These are phyloP conservation scores for Tupiocoris notatus DNA, from an alignment of 2,888 invertebrate genomes.

Conservation along the genomic window DNA sequence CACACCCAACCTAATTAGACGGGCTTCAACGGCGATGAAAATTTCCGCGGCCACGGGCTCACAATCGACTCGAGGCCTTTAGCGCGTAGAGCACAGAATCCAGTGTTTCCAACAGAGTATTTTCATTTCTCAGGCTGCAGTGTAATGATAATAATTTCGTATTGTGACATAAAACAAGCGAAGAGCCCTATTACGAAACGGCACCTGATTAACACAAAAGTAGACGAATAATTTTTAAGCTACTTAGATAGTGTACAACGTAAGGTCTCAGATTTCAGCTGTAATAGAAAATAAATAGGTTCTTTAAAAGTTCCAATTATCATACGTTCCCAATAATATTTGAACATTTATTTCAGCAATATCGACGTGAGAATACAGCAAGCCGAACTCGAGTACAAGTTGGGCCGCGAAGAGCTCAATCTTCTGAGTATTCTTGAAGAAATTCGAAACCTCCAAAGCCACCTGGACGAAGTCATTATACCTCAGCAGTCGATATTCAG, in stretches of 20 bases:
- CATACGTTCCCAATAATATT: too few species aligned
- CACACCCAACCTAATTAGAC: neutral
- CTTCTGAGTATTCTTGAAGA: conserved; percentile 81
- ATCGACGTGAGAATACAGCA: conserved; percentile 87
- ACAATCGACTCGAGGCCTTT: neutral
- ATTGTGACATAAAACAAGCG: too few species aligned
- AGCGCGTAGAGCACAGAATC: neutral
- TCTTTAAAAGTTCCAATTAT: too few species aligned
- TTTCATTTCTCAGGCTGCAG: too few species aligned
- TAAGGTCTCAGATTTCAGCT: too few species aligned
- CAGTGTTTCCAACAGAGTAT: too few species aligned
- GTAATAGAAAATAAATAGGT: too few species aligned
- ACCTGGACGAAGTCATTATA: conserved; percentile 66
- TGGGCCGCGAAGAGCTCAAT: conserved; percentile 85
- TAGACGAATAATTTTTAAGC: too few species aligned
- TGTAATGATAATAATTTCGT: too few species aligned
- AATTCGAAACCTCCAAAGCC: conserved; percentile 72
- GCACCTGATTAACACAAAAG: too few species aligned
- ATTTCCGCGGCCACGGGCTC: neutral
- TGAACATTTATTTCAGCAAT: conserved; percentile 61
- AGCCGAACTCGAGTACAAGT: conserved; percentile 84
- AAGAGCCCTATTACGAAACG: too few species aligned
- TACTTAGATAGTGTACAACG: too few species aligned
- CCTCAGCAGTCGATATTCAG: conserved; percentile 49
- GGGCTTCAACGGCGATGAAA: neutral